Conservation (phyloP, 2,888 invertebrate genomes). For the Operophtera brumata region DNA sequence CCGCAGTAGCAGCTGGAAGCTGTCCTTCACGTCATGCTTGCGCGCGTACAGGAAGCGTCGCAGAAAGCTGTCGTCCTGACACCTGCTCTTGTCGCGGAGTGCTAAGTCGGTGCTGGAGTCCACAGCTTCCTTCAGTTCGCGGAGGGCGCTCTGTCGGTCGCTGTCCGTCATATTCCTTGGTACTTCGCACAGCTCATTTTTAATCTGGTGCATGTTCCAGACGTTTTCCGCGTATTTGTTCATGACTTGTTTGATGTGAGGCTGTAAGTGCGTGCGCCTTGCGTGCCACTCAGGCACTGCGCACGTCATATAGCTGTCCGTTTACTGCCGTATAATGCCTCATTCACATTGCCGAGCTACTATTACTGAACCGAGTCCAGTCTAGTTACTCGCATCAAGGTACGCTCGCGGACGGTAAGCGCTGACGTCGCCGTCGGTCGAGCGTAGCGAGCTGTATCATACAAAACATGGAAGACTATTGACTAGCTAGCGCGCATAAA, state of each 20-base stretch:
- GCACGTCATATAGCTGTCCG: conserved; percentile 68
- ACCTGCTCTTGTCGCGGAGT: conserved; percentile 81
- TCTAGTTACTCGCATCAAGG: background rate
- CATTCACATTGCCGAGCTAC: conserved; percentile 51
- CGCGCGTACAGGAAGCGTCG: conserved; percentile 87
- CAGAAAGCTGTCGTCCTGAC: conserved; percentile 84
- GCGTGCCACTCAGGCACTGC: conserved; percentile 74
- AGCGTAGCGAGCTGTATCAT: too few relatives aligned
- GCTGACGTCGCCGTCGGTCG: too few relatives aligned
- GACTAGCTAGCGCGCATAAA: too few relatives aligned
- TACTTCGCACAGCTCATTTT: conserved; percentile 70
- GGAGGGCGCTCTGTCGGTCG: conserved; percentile 71
- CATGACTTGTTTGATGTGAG: conserved; percentile 68
- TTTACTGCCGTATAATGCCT: conserved; percentile 74
- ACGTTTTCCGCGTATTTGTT: conserved; percentile 83
- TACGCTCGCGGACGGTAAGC: too few relatives aligned
- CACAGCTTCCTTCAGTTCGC: conserved; percentile 70
- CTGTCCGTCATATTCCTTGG: conserved; percentile 70
- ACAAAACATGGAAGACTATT: too few relatives aligned
- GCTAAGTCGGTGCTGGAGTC: conserved; percentile 78
- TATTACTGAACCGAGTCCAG: conserved; percentile 36
- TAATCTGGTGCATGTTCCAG: conserved; percentile 78
- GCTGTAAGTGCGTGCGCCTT: conserved; percentile 79
- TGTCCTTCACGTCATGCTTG: conserved; percentile 86
- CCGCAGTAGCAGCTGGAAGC: conserved; percentile 84